Conservation (phyloP, 2,797 vertebrate species). For the Setipinna tenuifilis region DNA sequence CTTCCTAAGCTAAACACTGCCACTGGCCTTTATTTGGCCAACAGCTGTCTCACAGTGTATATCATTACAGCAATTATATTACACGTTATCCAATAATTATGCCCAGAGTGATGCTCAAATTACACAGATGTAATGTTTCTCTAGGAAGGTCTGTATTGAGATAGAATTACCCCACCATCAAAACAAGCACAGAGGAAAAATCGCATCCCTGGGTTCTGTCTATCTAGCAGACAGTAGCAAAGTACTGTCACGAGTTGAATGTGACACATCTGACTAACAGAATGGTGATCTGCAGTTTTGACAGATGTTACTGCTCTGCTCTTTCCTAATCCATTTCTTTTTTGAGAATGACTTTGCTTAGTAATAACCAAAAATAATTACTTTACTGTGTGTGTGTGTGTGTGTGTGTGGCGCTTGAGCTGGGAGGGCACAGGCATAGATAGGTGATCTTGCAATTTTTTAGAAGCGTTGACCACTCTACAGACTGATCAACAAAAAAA, state of each 20-base stretch:
- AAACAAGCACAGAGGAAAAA: neutral
- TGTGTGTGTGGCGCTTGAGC: neutral
- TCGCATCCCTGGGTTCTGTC: neutral
- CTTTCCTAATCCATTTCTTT: neutral
- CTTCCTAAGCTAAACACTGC: neutral
- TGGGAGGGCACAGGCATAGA: neutral
- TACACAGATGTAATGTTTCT: neutral
- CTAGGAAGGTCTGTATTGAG: neutral
- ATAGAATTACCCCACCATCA: neutral
- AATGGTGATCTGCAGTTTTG: neutral
- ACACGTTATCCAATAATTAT: neutral
- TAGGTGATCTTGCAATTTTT: neutral
- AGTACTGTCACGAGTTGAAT: neutral
- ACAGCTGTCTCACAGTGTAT: neutral
- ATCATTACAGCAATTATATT: conserved; percentile 11
- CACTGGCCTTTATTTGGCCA: neutral
- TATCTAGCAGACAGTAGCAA: neutral
- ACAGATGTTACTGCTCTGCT: neutral
- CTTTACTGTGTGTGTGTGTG: neutral
- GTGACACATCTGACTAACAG: neutral
- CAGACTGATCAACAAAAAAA: neutral
- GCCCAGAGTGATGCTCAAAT: neutral
- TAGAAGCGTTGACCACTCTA: neutral
- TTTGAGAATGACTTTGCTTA: neutral
- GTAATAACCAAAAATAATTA: neutral